Conservation (phyloP, 2,113 vertebrate species). For the Azemiops feae region DNA sequence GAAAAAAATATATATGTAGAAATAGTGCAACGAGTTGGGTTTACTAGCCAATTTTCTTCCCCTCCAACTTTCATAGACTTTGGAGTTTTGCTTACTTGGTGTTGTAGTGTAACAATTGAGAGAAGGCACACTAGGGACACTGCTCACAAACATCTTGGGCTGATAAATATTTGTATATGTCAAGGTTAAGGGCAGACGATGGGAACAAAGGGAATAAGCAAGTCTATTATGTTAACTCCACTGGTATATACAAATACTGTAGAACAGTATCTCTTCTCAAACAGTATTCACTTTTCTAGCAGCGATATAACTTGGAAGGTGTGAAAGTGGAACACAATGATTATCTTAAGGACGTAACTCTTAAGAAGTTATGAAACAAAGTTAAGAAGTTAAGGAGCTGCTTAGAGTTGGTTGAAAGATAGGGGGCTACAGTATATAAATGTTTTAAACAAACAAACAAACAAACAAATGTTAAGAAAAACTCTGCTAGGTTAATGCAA, state of each 20-base stretch:
- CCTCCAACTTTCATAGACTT: neutral
- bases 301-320: neutral
- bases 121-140: neutral
- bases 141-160: neutral
- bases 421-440: too few relatives aligned
- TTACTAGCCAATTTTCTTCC: neutral
- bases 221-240: neutral
- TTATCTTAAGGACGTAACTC: neutral
- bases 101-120: neutral
- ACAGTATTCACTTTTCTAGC: neutral
- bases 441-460: too few relatives aligned
- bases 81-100: neutral
- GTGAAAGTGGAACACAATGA: neutral
- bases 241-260: neutral
- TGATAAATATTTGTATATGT: neutral
- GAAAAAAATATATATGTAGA: neutral
- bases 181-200: neutral
- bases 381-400: neutral
- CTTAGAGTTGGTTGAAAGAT: neutral
- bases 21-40: neutral
- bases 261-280: neutral
- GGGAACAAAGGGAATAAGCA: neutral
- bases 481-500: neutral
- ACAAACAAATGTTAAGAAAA: neutral
- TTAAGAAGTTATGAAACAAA: neutral